These are phyloP conservation scores for Corythucha ciliata DNA, from an alignment of 2,888 invertebrate genomes.

Conservation along the genomic window DNA sequence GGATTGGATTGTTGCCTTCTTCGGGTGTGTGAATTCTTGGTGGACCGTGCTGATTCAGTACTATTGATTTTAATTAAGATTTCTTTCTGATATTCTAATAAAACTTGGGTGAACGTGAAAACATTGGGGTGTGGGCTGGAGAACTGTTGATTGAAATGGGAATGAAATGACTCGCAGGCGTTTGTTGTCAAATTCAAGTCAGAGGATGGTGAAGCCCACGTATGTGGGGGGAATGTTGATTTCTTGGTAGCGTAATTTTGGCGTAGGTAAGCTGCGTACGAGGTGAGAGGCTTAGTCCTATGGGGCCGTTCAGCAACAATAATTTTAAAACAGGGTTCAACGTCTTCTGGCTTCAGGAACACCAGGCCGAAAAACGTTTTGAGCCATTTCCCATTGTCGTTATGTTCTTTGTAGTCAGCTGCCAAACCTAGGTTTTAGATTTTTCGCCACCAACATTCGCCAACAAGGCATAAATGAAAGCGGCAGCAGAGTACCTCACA, in stretches of 20 bases:
- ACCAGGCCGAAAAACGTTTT: not conserved
- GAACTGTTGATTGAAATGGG: slow-evolving; percentile 5
- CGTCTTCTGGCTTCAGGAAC: slow-evolving; percentile 2
- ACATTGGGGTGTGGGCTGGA: slow-evolving; percentile 4
- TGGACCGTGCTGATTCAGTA: no score
- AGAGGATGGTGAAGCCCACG: not conserved
- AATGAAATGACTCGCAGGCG: slow-evolving; percentile 4
- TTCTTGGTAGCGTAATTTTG: not conserved
- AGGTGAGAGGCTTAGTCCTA: slow-evolving; percentile 1
- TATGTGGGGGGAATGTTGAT: not conserved
- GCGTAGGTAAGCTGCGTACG: slow-evolving; percentile 2
- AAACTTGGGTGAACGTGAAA: not conserved
- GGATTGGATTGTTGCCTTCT: no score
- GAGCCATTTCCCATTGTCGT: slow-evolving; percentile 18
- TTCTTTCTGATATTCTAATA: no score
- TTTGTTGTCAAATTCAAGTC: not conserved
- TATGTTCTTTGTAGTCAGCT: slow-evolving; percentile 21
- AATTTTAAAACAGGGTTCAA: slow-evolving; percentile 1
- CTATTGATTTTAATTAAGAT: no score
- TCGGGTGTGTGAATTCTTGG: no score
- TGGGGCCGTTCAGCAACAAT: slow-evolving; percentile 2
- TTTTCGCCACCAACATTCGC: slow-evolving; percentile 23
- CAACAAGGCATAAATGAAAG: slow-evolving; percentile 23
- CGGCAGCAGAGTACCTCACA: slow-evolving; percentile 17
- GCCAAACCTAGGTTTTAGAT: slow-evolving; percentile 18